phyloP scores from a whole-genome alignment of 23 tunicate species.

The Halocynthia roretzi region DNA sequence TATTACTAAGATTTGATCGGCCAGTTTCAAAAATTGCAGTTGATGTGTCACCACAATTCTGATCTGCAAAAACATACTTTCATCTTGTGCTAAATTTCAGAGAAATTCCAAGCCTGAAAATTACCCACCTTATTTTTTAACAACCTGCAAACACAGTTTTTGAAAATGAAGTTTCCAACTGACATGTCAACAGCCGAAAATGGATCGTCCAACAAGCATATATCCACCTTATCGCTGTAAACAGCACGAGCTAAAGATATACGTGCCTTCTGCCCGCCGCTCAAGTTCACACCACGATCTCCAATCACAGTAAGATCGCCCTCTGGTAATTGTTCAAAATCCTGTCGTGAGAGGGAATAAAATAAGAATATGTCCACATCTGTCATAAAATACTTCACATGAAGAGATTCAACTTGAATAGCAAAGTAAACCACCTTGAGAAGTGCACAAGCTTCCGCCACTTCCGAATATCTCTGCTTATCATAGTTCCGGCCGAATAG shows the following conservation, averaged over 20 bases:
- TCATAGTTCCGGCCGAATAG: too few species aligned
- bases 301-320: conserved; percentile 87
- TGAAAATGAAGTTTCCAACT: conserved; percentile 71
- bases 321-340: conserved; percentile 33
- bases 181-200: conserved; percentile 75
- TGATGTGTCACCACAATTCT: conserved; percentile 20
- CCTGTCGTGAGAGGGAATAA: conserved; percentile 14
- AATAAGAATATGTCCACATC: too few species aligned
- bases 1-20: conserved; percentile 2
- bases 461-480: too few species aligned
- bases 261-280: conserved; percentile 97
- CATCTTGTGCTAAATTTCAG: too few species aligned
- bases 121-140: conserved; percentile 51
- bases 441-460: too few species aligned
- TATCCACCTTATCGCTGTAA: conserved; percentile 39
- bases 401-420: too few species aligned
- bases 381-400: too few species aligned
- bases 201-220: conserved; percentile 86
- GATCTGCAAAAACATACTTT: neutral
- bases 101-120: too few species aligned
- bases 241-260: conserved; percentile 78
- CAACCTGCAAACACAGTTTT: conserved; percentile 46
- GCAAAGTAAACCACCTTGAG: too few species aligned
- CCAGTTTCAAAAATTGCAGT: conserved; percentile 9
- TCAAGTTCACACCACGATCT: conserved; percentile 75